phyloP scores from a whole-genome alignment of 2,888 invertebrate genomes.

The Xanthorhoe spadicearia region DNA sequence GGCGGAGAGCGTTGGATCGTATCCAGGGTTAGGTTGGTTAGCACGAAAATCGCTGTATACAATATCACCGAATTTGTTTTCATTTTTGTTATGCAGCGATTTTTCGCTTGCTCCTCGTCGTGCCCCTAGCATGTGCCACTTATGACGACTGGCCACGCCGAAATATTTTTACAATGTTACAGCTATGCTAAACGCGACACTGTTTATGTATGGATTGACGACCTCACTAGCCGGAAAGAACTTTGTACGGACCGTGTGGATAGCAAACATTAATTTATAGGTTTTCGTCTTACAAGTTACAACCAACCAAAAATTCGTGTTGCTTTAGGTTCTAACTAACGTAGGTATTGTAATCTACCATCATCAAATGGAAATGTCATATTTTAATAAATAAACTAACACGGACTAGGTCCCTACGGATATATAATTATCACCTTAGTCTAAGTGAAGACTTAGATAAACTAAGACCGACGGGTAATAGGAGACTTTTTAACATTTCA shows the following conservation, averaged over 20 bases:
- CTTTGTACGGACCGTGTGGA: background rate
- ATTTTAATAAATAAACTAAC: too few species aligned
- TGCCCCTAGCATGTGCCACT: too few species aligned
- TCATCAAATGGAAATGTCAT: background rate
- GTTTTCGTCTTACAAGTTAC: background rate
- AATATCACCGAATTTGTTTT: slow-evolving; percentile 5
- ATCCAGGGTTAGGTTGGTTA: slow-evolving; percentile 5
- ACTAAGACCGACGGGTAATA: too few species aligned
- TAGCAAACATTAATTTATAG: background rate
- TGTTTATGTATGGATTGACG: slow-evolving; percentile 14
- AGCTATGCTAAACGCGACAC: slow-evolving; percentile 3
- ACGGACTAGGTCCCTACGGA: too few species aligned
- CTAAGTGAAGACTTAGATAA: too few species aligned
- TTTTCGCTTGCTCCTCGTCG: too few species aligned
- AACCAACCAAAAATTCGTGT: background rate
- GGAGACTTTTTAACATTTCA: background rate
- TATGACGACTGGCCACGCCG: background rate
- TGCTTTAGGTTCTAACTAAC: background rate
- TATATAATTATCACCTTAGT: too few species aligned
- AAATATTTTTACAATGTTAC: slow-evolving; percentile 15
- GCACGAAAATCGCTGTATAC: slow-evolving; percentile 2
- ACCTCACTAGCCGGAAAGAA: slow-evolving; percentile 16
- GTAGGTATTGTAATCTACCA: background rate
- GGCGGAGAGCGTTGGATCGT: slow-evolving; percentile 6
- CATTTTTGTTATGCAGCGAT: slow-evolving; percentile 4